A percentile compares a stretch with the other conserved stretches of the same genome.
Conservation (phyloP, 2,888 invertebrate species). For the Chesias legatella region DNA sequence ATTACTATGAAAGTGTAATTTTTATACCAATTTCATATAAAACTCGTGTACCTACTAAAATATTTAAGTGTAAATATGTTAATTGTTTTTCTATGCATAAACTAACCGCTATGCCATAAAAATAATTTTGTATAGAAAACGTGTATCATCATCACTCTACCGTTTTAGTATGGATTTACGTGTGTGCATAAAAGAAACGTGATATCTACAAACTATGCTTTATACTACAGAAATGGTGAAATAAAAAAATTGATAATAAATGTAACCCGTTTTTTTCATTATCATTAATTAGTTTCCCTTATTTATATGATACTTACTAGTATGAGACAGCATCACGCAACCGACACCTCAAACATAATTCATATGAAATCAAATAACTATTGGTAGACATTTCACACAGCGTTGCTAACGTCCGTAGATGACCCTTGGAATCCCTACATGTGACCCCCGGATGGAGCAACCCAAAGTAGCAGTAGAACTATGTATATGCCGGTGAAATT, state of each 20-base stretch:
- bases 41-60: slow-evolving; percentile 76
- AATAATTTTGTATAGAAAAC: slow-evolving; percentile 73
- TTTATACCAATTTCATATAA: slow-evolving; percentile 80
- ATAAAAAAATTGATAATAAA: slow-evolving; percentile 76
- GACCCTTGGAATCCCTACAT: too few relatives aligned
- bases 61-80: slow-evolving; percentile 75
- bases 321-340: too few relatives aligned
- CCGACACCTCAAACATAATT: too few relatives aligned
- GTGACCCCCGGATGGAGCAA: too few relatives aligned
- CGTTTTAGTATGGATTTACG: slow-evolving; percentile 72
- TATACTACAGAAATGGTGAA: slow-evolving; percentile 69
- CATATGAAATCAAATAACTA: too few relatives aligned
- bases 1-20: slow-evolving; percentile 73
- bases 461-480: too few relatives aligned
- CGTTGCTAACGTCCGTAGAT: too few relatives aligned
- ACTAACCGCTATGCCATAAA: slow-evolving; percentile 73
- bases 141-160: slow-evolving; percentile 61
- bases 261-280: slow-evolving; percentile 13
- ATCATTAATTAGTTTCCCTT: too few relatives aligned
- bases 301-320: too few relatives aligned
- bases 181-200: slow-evolving; percentile 79
- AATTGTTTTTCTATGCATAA: slow-evolving; percentile 75
- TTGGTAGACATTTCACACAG: too few relatives aligned
- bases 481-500: too few relatives aligned
- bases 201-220: slow-evolving; percentile 81